Base-by-base conservation (phyloP, 2,113 vertebrate species). In the Lasiurus cinereus region DNA sequence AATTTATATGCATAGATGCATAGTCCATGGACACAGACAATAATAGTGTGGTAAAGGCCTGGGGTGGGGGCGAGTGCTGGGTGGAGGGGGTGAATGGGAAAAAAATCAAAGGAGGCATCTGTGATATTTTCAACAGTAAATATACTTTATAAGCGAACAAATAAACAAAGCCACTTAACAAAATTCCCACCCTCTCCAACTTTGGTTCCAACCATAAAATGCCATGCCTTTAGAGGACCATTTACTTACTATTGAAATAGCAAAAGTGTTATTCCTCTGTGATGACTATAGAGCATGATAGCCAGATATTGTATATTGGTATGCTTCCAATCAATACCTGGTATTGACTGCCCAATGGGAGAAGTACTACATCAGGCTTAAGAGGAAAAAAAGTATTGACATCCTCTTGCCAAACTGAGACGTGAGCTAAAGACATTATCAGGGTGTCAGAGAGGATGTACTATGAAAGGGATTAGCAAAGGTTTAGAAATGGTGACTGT, bases 381-480 rank as follows among this genome's bases (percentile, higher is more conserved):
- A 3, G 50, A 90, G 18, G 33, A 85, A 36, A 96, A 64, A 96
- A 27, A 62, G 22, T 15, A 96, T 48, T 66, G 72, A 96, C 72
- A 96, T 74, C 19, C 24, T 82, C 52, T 85, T 87, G 46, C 36
- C 66, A 59, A 67, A 48, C 4, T 43, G 91, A 87, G 76, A 83
- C 93, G n/a, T 82, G 43, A 97, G 67, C 62, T 66, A 11, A 72
- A 83, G 2, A 1, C 36, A 91, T 29, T 3, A 6, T n/a, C 84
- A 95, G 72, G 21, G 82, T 93, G 88, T 82, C 70, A 85, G 13
- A 46, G 16, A 7, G 54, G 19, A n/a, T 79, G 56, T 3, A 0
- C 16, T 62, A 0, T 21, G 43, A 94, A 91, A 43, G 18, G 82
- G 36, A 79, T 91, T 94, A 97, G 21, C 52, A 11, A 1, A 78